phyloP scores from a whole-genome alignment of 2,888 invertebrate genomes.

The Cryptus armator region DNA sequence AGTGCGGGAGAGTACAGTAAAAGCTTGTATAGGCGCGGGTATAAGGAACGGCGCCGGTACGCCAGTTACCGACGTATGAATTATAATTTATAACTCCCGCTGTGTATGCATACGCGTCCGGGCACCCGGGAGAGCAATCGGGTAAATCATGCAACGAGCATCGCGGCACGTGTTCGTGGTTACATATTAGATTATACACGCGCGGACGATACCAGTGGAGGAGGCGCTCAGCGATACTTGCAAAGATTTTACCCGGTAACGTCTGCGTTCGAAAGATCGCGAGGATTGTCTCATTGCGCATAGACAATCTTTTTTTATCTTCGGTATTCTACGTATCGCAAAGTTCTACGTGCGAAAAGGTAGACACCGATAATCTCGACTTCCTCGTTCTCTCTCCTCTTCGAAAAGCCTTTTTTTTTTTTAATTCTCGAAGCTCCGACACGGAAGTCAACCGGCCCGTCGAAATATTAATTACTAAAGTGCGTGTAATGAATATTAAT shows the following conservation, averaged over 20 bases:
- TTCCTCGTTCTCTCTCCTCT: not conserved
- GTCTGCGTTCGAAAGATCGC: slow-evolving; percentile 51
- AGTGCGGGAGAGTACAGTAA: slow-evolving; percentile 62
- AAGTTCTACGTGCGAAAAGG: slow-evolving; percentile 42
- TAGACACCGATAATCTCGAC: slow-evolving; percentile 17
- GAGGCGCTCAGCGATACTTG: slow-evolving; percentile 35
- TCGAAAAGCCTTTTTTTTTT: slow-evolving; percentile 9
- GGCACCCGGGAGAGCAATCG: slow-evolving; percentile 70
- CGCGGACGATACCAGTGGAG: slow-evolving; percentile 34
- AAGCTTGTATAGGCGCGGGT: slow-evolving; percentile 28
- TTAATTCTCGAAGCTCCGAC: not conserved
- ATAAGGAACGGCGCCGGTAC: slow-evolving; percentile 66
- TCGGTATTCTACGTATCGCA: slow-evolving; percentile 37
- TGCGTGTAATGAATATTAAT: slow-evolving; percentile 58
- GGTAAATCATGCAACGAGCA: slow-evolving; percentile 77
- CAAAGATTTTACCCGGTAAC: slow-evolving; percentile 48
- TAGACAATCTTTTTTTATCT: slow-evolving; percentile 44
- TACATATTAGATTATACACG: slow-evolving; percentile 72
- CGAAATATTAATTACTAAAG: slow-evolving; percentile 39
- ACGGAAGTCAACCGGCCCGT: not conserved
- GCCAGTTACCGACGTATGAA: slow-evolving; percentile 68
- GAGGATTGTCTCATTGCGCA: slow-evolving; percentile 35
- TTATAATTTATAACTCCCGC: slow-evolving; percentile 69
- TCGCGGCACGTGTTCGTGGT: slow-evolving; percentile 76
- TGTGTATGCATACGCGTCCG: slow-evolving; percentile 64